Conservation (phyloP, 2,888 invertebrate genomes). For the Conops quadrifasciatus region DNA sequence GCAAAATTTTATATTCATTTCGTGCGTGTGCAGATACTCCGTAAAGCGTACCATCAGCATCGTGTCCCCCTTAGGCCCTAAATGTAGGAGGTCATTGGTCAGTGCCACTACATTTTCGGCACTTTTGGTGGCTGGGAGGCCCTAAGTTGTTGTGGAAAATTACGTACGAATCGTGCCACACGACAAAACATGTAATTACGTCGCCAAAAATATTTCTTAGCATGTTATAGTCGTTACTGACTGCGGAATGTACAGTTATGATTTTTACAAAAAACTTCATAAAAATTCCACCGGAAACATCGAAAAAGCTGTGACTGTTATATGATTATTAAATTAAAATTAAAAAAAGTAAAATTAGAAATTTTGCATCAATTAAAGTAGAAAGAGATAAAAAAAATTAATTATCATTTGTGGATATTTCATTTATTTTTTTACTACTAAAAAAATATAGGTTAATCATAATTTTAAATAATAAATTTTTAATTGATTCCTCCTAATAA, state of each 20-base stretch:
- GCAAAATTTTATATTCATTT: slow-evolving; percentile 76
- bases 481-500: no score
- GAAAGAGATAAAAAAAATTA: no score
- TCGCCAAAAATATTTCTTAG: slow-evolving; percentile 53
- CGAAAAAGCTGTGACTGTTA: no score
- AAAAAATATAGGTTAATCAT: no score
- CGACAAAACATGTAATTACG: slow-evolving; percentile 65
- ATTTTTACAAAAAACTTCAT: no score
- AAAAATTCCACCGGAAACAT: no score
- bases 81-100: slow-evolving; percentile 29
- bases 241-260: background rate
- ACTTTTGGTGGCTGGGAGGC: slow-evolving; percentile 45
- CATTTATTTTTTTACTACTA: no score
- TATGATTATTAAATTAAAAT: no score
- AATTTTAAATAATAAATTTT: no score
- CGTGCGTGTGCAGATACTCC: slow-evolving; percentile 76
- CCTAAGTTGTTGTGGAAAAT: slow-evolving; percentile 68
- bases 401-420: no score
- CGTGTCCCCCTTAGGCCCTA: slow-evolving; percentile 4
- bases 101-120: background rate
- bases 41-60: slow-evolving; percentile 68
- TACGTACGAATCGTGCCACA: slow-evolving; percentile 66
- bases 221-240: background rate
- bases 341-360: no score
- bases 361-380: no score